phyloP scores from a whole-genome alignment of 2,888 invertebrate species.

The Phragmatobia fuliginosa region DNA sequence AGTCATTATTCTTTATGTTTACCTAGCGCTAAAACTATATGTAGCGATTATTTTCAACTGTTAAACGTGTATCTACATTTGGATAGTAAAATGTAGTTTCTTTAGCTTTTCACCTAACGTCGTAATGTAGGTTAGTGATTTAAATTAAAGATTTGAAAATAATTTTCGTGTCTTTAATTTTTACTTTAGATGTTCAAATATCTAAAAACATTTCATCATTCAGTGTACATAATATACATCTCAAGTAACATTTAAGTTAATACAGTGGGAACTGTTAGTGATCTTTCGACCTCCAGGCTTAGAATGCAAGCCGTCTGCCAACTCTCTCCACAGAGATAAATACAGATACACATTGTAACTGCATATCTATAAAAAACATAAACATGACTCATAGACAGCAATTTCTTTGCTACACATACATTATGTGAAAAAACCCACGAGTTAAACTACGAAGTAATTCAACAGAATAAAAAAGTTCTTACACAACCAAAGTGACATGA shows the following conservation, averaged over 20 bases:
- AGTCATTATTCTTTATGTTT: constrained; percentile 27
- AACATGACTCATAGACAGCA: constrained; percentile 7
- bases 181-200: neutral
- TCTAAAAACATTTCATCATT: neutral
- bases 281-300: constrained; percentile 13
- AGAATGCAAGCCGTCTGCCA: neutral
- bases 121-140: too few species aligned
- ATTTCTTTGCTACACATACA: constrained; percentile 4
- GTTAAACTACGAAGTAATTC: constrained; percentile 1
- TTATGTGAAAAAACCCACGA: neutral
- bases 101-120: too few species aligned
- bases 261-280: neutral
- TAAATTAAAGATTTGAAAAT: too few species aligned
- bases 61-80: neutral
- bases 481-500: constrained; percentile 18
- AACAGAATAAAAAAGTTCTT: constrained; percentile 12
- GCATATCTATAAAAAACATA: neutral
- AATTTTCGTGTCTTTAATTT: too few species aligned
- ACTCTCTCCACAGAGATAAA: constrained; percentile 11
- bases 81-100: neutral
- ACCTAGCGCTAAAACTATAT: constrained; percentile 9
- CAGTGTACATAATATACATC: neutral
- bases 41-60: neutral
- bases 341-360: neutral
- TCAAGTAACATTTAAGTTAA: neutral